These are phyloP conservation scores for Climacteris rufus DNA, from an alignment of 2,113 vertebrate genomes.

Conservation along the genomic window DNA sequence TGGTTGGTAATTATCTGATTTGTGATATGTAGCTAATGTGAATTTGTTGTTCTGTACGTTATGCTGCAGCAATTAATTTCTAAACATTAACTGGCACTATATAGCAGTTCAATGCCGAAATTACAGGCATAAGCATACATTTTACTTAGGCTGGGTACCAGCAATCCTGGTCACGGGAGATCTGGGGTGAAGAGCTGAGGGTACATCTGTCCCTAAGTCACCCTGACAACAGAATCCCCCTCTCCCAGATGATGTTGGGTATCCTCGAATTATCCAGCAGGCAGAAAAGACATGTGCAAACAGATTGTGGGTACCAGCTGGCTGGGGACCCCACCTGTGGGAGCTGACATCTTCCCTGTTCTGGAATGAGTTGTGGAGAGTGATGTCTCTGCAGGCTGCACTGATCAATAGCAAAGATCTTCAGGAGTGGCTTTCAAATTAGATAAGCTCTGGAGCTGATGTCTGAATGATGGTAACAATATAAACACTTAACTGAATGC, in stretches of 20 bases:
- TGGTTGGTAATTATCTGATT: conserved; percentile 43
- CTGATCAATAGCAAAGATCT: not conserved
- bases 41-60: conserved; percentile 44
- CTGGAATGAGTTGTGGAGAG: not conserved
- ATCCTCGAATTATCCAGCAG: not conserved
- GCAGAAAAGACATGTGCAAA: not conserved
- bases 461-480: conserved; percentile 4
- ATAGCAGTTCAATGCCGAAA: not conserved
- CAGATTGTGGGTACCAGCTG: not conserved
- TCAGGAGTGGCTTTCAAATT: conserved; percentile 21
- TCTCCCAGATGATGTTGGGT: not conserved
- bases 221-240: not conserved
- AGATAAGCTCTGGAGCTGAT: not conserved
- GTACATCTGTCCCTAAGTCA: not conserved
- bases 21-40: conserved; percentile 55
- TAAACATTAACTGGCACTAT: conserved; percentile 1
- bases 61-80: conserved; percentile 39
- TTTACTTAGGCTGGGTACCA: not conserved
- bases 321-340: not conserved
- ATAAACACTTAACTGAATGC: conserved; percentile 19
- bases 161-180: not conserved
- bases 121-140: not conserved
- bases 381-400: not conserved
- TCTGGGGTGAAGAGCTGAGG: not conserved
- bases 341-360: not conserved